These are phyloP conservation scores for Ophioninae sp. DNA, from an alignment of 2,888 invertebrate species.

Conservation along the genomic window DNA sequence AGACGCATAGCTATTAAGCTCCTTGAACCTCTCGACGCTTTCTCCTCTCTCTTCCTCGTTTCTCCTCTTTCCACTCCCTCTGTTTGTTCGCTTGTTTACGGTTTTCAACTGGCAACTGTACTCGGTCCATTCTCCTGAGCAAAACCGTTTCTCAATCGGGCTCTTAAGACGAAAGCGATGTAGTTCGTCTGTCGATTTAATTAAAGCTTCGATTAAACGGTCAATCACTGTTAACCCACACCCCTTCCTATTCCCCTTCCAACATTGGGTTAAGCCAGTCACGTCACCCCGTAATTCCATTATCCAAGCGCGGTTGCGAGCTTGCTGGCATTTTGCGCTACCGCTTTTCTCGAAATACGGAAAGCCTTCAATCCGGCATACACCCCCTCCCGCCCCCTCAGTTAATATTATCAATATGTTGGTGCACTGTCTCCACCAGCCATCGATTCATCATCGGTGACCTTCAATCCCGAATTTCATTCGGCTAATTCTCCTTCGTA, in stretches of 20 bases:
- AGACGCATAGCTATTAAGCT: conserved; percentile 57
- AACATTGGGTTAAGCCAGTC: conserved; percentile 59
- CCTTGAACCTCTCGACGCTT: conserved; percentile 7
- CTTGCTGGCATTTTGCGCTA: conserved; percentile 17
- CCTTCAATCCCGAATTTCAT: too few relatives aligned
- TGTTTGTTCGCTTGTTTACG: conserved; percentile 24
- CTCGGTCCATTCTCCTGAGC: conserved; percentile 2
- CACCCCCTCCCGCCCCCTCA: background rate
- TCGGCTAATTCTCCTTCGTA: too few relatives aligned
- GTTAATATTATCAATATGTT: too few relatives aligned
- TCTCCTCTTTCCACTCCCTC: background rate
- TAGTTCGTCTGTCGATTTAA: conserved; percentile 71
- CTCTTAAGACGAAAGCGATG: conserved; percentile 69
- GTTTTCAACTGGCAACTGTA: conserved; percentile 19
- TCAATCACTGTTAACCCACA: conserved; percentile 74
- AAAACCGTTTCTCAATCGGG: conserved; percentile 22
- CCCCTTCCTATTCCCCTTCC: background rate
- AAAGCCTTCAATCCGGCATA: background rate
- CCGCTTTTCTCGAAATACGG: conserved; percentile 24
- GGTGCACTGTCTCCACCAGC: too few relatives aligned
- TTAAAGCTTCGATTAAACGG: conserved; percentile 77
- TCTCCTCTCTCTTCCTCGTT: conserved; percentile 11
- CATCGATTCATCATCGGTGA: too few relatives aligned
- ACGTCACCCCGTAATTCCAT: conserved; percentile 67
- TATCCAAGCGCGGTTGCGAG: conserved; percentile 58